phyloP scores from a whole-genome alignment of 1,140 invertebrate species.

The Drosophila nebulosa region DNA sequence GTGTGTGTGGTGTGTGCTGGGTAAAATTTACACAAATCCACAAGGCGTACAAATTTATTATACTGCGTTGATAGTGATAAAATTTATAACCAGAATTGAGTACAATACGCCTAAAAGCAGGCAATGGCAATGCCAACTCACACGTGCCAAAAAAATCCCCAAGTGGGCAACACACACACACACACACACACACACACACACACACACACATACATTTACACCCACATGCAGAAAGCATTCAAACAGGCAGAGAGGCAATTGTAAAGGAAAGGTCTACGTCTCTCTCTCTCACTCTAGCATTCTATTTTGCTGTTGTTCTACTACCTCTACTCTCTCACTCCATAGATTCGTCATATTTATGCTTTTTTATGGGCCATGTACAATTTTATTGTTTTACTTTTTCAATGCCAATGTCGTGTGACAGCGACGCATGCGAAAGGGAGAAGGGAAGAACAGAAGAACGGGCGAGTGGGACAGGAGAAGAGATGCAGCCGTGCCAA shows the following conservation, averaged over 20 bases:
- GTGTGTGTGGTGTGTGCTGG: constrained; percentile 28
- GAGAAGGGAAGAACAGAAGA: not conserved
- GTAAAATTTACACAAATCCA: constrained; percentile 71
- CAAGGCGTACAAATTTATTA: constrained; percentile 64
- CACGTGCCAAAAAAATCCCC: constrained; percentile 60
- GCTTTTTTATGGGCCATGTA: constrained; percentile 68
- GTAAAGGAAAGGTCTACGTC: constrained; percentile 10
- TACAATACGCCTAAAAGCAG: constrained; percentile 48
- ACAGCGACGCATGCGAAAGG: not conserved
- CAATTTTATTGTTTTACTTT: constrained; percentile 72
- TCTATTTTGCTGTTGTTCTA: not conserved
- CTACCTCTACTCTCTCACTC: not conserved
- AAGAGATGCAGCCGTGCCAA: not conserved
- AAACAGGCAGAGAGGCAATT: constrained; percentile 30
- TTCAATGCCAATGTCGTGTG: constrained; percentile 47
- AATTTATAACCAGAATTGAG: constrained; percentile 68
- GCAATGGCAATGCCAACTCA: constrained; percentile 34
- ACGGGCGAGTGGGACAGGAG: not conserved
- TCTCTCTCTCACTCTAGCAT: not conserved
- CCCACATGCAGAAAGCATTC: not conserved
- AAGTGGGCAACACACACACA: constrained; percentile 33
- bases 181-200: constrained; percentile 13
- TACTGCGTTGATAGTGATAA: constrained; percentile 69
- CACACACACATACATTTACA: not conserved
- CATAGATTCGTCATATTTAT: constrained; percentile 63